Percentiles rank a stretch among this genome's conserved stretches.
Evolutionary conservation across 2,888 invertebrate species (phyloP).

Genomic region (Trisateles emortualis): DNA sequence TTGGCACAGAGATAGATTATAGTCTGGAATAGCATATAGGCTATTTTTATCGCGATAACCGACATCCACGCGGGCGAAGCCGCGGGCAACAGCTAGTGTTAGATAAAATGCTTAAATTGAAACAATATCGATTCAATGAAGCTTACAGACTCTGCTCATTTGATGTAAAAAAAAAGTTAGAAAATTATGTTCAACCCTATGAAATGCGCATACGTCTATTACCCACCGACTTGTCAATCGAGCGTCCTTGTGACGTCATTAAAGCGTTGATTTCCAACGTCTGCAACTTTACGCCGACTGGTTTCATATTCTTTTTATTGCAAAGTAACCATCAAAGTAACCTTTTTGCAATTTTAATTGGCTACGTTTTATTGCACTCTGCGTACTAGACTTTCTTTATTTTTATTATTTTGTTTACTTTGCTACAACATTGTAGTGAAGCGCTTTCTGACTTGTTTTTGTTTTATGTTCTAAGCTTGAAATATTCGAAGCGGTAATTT

Average conservation of each 20-base stretch:
- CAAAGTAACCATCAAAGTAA: conserved; percentile 27
- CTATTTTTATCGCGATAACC: too few relatives aligned
- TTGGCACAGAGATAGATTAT: too few relatives aligned
- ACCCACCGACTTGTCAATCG: conserved; percentile 34
- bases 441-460: not conserved
- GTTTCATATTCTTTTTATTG: conserved; percentile 33
- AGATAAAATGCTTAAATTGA: too few relatives aligned
- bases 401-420: not conserved
- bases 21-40: too few relatives aligned
- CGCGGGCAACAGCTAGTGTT: too few relatives aligned
- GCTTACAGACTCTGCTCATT: too few relatives aligned
- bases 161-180: too few relatives aligned
- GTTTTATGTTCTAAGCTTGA: not conserved
- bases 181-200: not conserved
- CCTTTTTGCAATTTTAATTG: conserved; percentile 40
- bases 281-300: conserved; percentile 28
- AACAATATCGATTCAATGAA: too few relatives aligned
- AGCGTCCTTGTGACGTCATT: conserved; percentile 44
- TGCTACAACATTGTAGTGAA: not conserved
- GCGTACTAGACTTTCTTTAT: not conserved
- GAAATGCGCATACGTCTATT: conserved; percentile 2
- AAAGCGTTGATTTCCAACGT: conserved; percentile 42
- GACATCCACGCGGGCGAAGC: too few relatives aligned
- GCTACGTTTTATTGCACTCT: conserved; percentile 30
- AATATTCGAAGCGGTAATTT: not conserved